Percentiles rank a stretch among this genome's conserved stretches.
phyloP scores from a whole-genome alignment of 2,888 invertebrate genomes.

The Muscina levida region DNA sequence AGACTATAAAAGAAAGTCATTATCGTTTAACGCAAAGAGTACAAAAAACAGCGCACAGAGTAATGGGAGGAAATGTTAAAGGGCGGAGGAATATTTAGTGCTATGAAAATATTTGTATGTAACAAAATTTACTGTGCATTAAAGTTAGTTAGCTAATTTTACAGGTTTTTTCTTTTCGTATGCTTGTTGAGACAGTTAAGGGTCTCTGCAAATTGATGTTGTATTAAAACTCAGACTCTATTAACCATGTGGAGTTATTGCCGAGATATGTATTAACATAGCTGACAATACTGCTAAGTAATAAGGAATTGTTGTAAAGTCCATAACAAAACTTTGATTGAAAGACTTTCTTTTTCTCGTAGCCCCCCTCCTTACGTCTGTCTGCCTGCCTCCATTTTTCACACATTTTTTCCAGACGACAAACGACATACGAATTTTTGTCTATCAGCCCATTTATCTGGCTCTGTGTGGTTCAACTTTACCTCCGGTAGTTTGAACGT shows the following conservation, averaged over 20 bases:
- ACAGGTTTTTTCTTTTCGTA: not conserved
- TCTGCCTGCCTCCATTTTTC: constrained; percentile 34
- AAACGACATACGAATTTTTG: constrained; percentile 8
- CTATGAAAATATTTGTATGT: constrained; percentile 39
- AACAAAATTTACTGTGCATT: constrained; percentile 3
- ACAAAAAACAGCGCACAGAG: not conserved
- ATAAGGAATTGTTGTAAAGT: constrained; percentile 20
- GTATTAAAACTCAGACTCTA: not conserved
- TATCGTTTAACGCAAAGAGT: constrained; percentile 22
- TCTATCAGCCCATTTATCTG: not conserved
- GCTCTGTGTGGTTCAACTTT: not conserved
- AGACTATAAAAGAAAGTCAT: not conserved
- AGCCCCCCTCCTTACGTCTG: too few relatives aligned
- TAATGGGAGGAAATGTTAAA: not conserved
- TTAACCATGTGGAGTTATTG: constrained; percentile 37
- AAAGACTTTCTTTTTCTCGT: constrained; percentile 48
- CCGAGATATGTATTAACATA: not conserved
- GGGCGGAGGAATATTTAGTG: constrained; percentile 30
- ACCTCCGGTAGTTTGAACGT: constrained; percentile 31
- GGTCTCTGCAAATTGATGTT: not conserved
- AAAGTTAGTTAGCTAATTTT: constrained; percentile 37
- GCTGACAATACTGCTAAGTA: not conserved
- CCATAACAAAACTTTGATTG: constrained; percentile 1
- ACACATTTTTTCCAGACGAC: constrained; percentile 30
- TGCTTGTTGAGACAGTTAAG: not conserved